phyloP scores from a whole-genome alignment of 2,113 vertebrate species.

The Lepus europaeus region DNA sequence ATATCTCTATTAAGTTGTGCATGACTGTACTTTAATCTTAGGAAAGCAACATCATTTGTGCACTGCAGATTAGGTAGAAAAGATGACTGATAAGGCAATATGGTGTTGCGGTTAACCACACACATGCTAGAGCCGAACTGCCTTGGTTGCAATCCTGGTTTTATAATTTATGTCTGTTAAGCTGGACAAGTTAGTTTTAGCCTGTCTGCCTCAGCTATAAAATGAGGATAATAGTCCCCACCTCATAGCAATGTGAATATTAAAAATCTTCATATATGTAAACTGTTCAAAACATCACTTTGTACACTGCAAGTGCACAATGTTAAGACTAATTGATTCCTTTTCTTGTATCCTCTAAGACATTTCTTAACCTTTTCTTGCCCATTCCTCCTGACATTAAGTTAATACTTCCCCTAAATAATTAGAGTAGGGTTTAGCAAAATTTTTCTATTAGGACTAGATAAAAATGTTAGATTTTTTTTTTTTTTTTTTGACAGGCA shows the following conservation, averaged over 20 bases:
- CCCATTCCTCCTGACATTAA: not conserved
- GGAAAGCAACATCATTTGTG: conserved; percentile 3
- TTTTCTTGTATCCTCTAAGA: conserved; percentile 16
- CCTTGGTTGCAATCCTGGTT: not conserved
- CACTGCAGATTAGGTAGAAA: not conserved
- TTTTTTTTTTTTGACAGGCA: too few relatives aligned
- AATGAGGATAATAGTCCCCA: not conserved
- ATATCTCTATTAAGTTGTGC: not conserved
- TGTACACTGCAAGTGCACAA: not conserved
- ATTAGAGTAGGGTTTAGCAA: not conserved
- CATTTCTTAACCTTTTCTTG: conserved; percentile 19
- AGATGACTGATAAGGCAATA: not conserved
- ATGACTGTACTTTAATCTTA: not conserved
- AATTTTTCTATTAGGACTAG: not conserved
- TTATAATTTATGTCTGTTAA: conserved; percentile 26
- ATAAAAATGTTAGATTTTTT: conserved; percentile 22
- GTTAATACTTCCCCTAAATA: conserved; percentile 48
- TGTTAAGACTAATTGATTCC: conserved; percentile 18
- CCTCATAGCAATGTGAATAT: not conserved
- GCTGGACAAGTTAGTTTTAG: conserved; percentile 33
- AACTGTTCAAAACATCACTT: conserved; percentile 6
- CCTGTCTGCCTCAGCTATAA: not conserved
- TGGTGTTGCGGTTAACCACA: not conserved
- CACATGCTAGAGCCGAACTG: not conserved
- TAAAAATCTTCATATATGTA: not conserved